Base-by-base conservation (phyloP, 2,888 invertebrate genomes). In the Dryadula phaetusa region DNA sequence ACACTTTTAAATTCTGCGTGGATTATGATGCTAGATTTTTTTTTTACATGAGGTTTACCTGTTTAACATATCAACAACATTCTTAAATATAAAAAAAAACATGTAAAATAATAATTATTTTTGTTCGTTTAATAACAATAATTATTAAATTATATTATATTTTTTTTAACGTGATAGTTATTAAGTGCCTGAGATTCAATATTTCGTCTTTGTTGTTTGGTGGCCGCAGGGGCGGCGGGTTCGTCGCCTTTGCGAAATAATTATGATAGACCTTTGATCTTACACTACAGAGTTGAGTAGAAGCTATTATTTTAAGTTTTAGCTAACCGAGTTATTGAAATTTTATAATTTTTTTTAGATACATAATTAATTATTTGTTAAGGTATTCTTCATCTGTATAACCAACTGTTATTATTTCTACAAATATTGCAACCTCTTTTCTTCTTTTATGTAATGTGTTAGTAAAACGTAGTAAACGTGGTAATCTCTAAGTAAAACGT, bases 261-360 rank as follows among this genome's bases (percentile, higher is more conserved):
- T 56, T 22, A 10, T 40, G 22, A 25, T 56, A 40, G 8, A 56
- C 56, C 56, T 56, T 56, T 56, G 56, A 25, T 56, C 40, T 37
- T 40, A 40, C 8, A 22, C 16, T 8, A 40, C 40, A n/a, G 10
- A 56, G n/a, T 40, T 56, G 22, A 20, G 20, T 53, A 20, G 37
- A n/a, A n/a, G 20, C 5, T 20, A 16, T 25, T 40, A 40, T n/a
- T 56, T 56, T n/a, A 8, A 22, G 54, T 37, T 16, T 22, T 25
- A 10, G 4, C 0, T 56, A 16, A 25, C 10, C 10, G n/a, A 56
- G 12, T 25, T 25, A 0, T 40, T 40, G n/a, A 56, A 25, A 10
- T 16, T 52, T 28, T 25, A 8, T 22, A 47, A 47, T 12, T 14
- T 14, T 2, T n/a, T 49, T n/a, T 34, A 34, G 6, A n/a, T n/a